Conservation (phyloP, 1,140 invertebrate genomes). For the Cydia amplana region DNA sequence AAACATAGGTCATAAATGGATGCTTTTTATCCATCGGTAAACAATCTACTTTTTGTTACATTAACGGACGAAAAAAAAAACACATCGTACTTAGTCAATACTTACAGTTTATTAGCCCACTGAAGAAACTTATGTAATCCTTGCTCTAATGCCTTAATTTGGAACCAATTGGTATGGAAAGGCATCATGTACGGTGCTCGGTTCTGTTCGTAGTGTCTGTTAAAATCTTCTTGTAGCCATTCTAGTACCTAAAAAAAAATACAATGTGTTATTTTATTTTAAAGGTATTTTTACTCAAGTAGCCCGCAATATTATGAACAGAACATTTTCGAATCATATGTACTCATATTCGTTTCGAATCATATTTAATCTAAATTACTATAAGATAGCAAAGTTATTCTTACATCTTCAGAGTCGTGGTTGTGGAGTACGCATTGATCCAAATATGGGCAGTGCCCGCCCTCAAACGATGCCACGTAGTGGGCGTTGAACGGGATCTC, state of each 20-base stretch:
- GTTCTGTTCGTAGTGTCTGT: conserved; percentile 91
- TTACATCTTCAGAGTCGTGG: conserved; percentile 89
- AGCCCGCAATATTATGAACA: too few species aligned
- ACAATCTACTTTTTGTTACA: too few species aligned
- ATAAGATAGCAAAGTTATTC: conserved; percentile 32
- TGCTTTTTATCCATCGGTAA: too few species aligned
- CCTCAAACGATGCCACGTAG: conserved; percentile 92
- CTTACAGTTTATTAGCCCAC: conserved; percentile 88
- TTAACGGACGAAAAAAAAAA: not conserved
- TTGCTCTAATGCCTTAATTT: conserved; percentile 90
- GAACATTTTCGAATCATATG: too few species aligned
- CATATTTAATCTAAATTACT: not conserved
- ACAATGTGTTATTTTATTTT: not conserved
- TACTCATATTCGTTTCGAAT: too few species aligned
- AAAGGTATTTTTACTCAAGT: too few species aligned
- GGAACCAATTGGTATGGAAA: conserved; percentile 97
- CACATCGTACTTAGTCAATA: conserved; percentile 42
- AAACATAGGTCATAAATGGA: too few species aligned
- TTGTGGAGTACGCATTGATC: conserved; percentile 96
- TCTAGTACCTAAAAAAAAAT: conserved; percentile 82
- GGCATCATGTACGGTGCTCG: conserved; percentile 96
- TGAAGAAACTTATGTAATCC: conserved; percentile 93
- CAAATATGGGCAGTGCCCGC: conserved; percentile 94
- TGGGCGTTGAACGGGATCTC: conserved; percentile 96
- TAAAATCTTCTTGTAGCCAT: conserved; percentile 95